phyloP scores from a whole-genome alignment of 2,888 invertebrate genomes.

The Chorisops tibialis region DNA sequence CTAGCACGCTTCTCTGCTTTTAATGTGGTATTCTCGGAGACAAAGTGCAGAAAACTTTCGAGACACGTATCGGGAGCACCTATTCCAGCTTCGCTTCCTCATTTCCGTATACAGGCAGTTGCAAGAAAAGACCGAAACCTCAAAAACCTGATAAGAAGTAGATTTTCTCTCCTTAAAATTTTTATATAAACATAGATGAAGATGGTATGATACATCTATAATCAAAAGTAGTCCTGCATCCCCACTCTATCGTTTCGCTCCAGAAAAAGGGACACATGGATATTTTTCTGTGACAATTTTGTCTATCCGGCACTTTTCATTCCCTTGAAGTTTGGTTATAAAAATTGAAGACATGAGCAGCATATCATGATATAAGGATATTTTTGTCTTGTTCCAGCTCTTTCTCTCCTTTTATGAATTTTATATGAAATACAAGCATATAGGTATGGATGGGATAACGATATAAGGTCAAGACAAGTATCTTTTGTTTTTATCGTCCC shows the following conservation, averaged over 20 bases:
- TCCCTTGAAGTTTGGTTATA: constrained; percentile 3
- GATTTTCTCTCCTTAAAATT: no score
- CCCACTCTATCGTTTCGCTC: no score
- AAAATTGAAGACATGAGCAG: not conserved
- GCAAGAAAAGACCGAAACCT: not conserved
- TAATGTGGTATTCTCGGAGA: constrained; percentile 22
- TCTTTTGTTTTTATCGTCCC: constrained; percentile 20
- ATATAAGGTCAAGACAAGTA: not conserved
- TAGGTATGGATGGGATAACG: not conserved
- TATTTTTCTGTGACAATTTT: not conserved
- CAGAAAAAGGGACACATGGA: not conserved
- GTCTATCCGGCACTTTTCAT: not conserved
- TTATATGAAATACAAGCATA: constrained; percentile 11
- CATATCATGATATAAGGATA: not conserved
- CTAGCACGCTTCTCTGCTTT: constrained; percentile 23
- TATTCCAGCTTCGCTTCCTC: constrained; percentile 8
- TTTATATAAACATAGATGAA: no score
- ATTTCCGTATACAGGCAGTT: not conserved
- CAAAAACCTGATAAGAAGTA: not conserved
- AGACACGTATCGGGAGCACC: constrained; percentile 14
- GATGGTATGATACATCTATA: no score
- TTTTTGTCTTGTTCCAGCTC: no score
- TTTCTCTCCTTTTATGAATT: constrained; percentile 3
- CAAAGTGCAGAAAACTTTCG: constrained; percentile 19
- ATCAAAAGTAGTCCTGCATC: no score